Base-by-base conservation (phyloP, 2,888 invertebrate species). In the Isotomurus palustris region DNA sequence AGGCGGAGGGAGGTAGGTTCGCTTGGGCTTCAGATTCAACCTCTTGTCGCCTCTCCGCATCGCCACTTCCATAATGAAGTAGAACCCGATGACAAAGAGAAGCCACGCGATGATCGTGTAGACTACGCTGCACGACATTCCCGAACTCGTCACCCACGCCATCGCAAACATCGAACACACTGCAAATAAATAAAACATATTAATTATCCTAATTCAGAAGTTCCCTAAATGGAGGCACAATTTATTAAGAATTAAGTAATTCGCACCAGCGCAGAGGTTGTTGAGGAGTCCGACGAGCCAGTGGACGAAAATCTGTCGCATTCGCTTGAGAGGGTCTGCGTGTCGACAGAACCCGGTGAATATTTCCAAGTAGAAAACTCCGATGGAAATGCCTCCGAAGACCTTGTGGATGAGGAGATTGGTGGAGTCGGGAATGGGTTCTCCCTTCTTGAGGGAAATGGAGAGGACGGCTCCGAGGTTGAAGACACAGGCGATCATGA, bases 321-420 rank as follows among this genome's bases (percentile, higher is more conserved):
- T 29, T 21, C 60, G 53, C 19, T 51, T 57, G 10, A 44, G 40
- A 2, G 58, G 58, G 53, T 63, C 28, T 2, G 52, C 29, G 1
- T 43, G 24, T 12, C 63, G 57, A 19, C 57, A 63, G 38, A 63
- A 60, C 4, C 63, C 63, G 1, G 60, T 55, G 43, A 63, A 47
- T 8, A 60, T 52, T 41, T 63, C 59, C 29, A 60, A 47, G 27
- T 49, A 56, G 48, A 63, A 63, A 1, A 63, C 53, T n/a, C 35
- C 32, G 19, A 63, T 60, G n/a, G 60, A 57, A 19, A 53, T 43
- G n/a, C 24, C 51, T 19, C 63, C 63, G 4, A 60, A 40, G 17
- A 58, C 38, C 12, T 51, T 40, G 41, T 63, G 63, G 17, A 58
- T 21, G 1, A 21, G 8, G 14, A 63, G 25, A 36, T 59, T 54